Conservation (phyloP, 2,888 invertebrate genomes). For the Pollenia labialis region DNA sequence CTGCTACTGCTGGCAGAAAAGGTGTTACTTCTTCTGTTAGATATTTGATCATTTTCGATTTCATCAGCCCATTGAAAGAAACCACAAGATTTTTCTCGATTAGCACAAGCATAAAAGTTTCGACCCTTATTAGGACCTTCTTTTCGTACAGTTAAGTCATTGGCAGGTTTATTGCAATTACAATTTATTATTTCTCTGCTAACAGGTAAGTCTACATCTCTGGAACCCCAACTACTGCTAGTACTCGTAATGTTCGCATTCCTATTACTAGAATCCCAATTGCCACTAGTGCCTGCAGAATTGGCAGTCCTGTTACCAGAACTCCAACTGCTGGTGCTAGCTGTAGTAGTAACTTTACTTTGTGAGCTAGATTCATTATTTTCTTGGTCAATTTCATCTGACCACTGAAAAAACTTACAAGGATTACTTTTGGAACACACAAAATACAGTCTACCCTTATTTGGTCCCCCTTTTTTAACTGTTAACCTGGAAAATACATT, state of each 20-base stretch:
- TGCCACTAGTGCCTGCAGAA: neutral
- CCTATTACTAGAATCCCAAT: conserved; percentile 7
- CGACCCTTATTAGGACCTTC: conserved; percentile 94
- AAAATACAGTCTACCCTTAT: conserved; percentile 93
- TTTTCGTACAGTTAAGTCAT: conserved; percentile 90
- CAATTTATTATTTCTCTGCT: conserved; percentile 75
- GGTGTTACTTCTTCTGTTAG: neutral
- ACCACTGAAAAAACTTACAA: conserved; percentile 95
- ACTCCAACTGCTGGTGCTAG: conserved; percentile 1
- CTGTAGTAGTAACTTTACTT: neutral
- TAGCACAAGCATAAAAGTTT: conserved; percentile 90
- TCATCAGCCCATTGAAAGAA: conserved; percentile 94
- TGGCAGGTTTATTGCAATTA: conserved; percentile 78
- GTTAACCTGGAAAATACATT: conserved; percentile 85
- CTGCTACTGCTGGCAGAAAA: neutral
- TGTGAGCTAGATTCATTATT: neutral
- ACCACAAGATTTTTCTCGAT: conserved; percentile 87
- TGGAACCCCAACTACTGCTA: conserved; percentile 29
- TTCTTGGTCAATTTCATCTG: conserved; percentile 83
- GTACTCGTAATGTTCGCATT: neutral
- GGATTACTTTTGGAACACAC: conserved; percentile 87
- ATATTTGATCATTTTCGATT: conserved; percentile 76
- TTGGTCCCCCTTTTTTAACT: conserved; percentile 92
- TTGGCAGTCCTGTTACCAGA: neutral
- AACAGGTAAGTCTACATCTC: neutral